A percentile compares a stretch with the other conserved stretches of the same genome.
Conservation (phyloP, 92 coral and sea anemone species). For the Meandrina meandrites region DNA sequence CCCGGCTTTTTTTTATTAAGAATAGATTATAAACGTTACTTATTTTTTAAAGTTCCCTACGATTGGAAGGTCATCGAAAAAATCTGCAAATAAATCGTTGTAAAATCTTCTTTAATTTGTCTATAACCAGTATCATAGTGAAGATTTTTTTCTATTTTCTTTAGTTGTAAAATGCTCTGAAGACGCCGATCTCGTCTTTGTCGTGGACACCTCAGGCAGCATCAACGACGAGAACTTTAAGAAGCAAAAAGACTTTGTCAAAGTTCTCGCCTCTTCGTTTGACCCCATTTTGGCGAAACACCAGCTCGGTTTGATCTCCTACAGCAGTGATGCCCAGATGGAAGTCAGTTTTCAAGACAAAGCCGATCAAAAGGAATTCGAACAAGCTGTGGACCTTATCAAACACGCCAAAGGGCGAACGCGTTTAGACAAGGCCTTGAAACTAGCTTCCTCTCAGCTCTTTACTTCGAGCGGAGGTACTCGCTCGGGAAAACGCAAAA, state of each 20-base stretch:
- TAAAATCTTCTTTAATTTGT: too few relatives aligned
- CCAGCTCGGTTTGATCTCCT: conserved; percentile 68
- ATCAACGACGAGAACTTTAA: conserved; percentile 69
- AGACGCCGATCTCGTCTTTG: conserved; percentile 73
- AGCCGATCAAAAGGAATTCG: conserved; percentile 28
- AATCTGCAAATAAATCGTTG: too few relatives aligned
- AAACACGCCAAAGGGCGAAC: conserved; percentile 78
- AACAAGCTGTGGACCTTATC: conserved; percentile 56
- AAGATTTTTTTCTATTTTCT: neutral
- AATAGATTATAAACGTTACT: too few relatives aligned
- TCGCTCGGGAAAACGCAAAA: conserved; percentile 66
- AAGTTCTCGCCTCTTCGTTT: conserved; percentile 70
- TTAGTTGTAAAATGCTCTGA: conserved; percentile 50
- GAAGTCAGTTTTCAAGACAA: conserved; percentile 39
- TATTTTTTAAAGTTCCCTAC: too few relatives aligned
- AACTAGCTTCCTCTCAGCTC: conserved; percentile 61
- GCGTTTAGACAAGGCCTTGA: conserved; percentile 78
- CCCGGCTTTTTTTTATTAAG: too few relatives aligned
- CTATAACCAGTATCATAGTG: neutral
- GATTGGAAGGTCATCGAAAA: too few relatives aligned
- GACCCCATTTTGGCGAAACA: conserved; percentile 57
- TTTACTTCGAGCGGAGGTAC: conserved; percentile 71
- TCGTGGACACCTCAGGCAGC: conserved; percentile 89
- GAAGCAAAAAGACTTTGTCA: conserved; percentile 81
- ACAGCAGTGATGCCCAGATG: conserved; percentile 63